phyloP scores from a whole-genome alignment of 1,140 invertebrate species.

The Idris sp. region DNA sequence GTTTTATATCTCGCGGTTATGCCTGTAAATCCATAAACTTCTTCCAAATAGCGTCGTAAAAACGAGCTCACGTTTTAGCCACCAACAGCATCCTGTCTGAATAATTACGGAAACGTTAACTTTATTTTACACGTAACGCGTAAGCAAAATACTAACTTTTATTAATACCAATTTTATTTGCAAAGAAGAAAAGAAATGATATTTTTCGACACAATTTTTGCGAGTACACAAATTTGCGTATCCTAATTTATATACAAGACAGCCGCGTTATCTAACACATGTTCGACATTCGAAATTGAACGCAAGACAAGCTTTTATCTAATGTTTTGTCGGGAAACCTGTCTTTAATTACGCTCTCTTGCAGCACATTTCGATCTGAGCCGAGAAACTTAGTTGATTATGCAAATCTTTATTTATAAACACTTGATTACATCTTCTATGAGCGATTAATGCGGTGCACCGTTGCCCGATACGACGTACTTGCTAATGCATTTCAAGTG shows the following conservation, averaged over 20 bases:
- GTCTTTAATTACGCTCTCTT: conserved; percentile 58
- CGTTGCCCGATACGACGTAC: conserved; percentile 33
- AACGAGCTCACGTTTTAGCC: conserved; percentile 32
- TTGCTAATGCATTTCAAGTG: conserved; percentile 37
- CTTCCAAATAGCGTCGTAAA: conserved; percentile 47
- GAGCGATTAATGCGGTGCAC: conserved; percentile 58
- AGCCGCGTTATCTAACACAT: conserved; percentile 56
- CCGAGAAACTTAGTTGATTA: conserved; percentile 59
- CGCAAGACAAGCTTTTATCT: conserved; percentile 52
- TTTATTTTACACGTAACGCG: conserved; percentile 28
- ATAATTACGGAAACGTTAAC: conserved; percentile 38
- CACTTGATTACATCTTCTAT: conserved; percentile 60
- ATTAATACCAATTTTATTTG: conserved; percentile 23
- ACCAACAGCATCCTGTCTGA: conserved; percentile 12
- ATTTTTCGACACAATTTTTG: too few relatives aligned
- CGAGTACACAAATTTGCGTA: conserved; percentile 37
- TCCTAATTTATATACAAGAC: conserved; percentile 28
- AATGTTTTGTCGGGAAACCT: conserved; percentile 40
- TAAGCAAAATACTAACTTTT: conserved; percentile 10
- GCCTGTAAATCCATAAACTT: conserved; percentile 60
- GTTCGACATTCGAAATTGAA: conserved; percentile 58
- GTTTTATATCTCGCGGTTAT: conserved; percentile 61
- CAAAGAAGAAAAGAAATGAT: too few relatives aligned
- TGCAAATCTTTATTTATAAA: conserved; percentile 66
- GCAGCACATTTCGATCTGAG: conserved; percentile 40